Evolutionary conservation across 1,140 invertebrate species (phyloP).

Genomic region (Hormaphis cornu): DNA sequence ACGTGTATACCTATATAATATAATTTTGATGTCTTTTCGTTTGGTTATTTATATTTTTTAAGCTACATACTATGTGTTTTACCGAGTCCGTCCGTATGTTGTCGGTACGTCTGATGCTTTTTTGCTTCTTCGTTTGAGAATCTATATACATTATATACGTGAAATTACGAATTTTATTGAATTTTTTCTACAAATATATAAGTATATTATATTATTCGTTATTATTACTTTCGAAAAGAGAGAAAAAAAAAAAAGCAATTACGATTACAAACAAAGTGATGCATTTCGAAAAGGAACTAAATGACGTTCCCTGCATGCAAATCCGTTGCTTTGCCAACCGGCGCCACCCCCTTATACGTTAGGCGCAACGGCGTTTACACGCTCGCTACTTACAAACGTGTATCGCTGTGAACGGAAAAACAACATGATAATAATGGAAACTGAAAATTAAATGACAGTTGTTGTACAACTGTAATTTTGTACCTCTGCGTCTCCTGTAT

Average conservation of each 20-base stretch:
- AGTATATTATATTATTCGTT: not conserved
- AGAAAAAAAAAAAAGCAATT: not conserved
- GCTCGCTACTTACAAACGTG: not conserved
- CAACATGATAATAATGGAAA: too few relatives aligned
- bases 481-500: too few relatives aligned
- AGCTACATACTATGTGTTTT: not conserved
- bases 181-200: not conserved
- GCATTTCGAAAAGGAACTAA: constrained; percentile 25
- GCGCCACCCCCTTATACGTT: not conserved
- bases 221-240: not conserved
- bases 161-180: not conserved
- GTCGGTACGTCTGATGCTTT: not conserved
- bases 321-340: constrained; percentile 28
- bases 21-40: not conserved
- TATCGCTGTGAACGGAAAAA: too few relatives aligned
- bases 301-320: constrained; percentile 32
- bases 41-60: not conserved
- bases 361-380: not conserved
- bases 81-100: not conserved
- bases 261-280: not conserved
- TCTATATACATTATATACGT: too few relatives aligned
- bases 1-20: not conserved
- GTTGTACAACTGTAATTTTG: too few relatives aligned
- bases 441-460: too few relatives aligned
- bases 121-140: constrained; percentile 24